Percentiles rank a stretch among this genome's conserved stretches.
phyloP scores from a whole-genome alignment of 2,888 invertebrate genomes.

The Zelleria hepariella region DNA sequence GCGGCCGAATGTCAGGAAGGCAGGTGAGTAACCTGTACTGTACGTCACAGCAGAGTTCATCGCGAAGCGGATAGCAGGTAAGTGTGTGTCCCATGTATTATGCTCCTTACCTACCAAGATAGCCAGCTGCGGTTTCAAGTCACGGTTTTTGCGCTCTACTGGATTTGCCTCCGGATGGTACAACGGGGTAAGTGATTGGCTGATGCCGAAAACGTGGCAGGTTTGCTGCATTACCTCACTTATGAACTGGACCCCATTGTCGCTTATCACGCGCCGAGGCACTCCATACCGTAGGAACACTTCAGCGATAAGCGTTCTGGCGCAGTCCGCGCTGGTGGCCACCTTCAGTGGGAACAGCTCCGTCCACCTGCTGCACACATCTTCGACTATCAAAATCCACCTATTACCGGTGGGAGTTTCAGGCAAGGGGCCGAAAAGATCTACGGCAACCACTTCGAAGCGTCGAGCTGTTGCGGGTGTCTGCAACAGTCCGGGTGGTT shows the following conservation, averaged over 20 bases:
- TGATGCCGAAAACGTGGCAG: slow-evolving; percentile 6
- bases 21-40: neutral
- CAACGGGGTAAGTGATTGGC: neutral
- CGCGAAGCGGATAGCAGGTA: neutral
- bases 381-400: slow-evolving; percentile 1
- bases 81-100: neutral
- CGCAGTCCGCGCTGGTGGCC: slow-evolving; percentile 16
- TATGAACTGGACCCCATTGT: slow-evolving; percentile 34
- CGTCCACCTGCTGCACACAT: slow-evolving; percentile 16
- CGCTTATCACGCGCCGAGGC: slow-evolving; percentile 24
- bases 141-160: slow-evolving; percentile 22
- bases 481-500: neutral
- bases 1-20: slow-evolving; percentile 15
- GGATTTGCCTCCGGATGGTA: slow-evolving; percentile 17
- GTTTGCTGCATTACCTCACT: slow-evolving; percentile 28
- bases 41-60: neutral
- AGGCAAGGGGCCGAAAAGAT: neutral
- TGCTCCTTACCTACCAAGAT: slow-evolving; percentile 11
- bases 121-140: slow-evolving; percentile 17
- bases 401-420: neutral
- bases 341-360: slow-evolving; percentile 17
- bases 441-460: neutral
- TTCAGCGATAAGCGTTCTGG: slow-evolving; percentile 13
- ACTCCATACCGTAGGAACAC: slow-evolving; percentile 22
- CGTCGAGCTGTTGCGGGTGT: neutral